Evolutionary conservation across 2,113 vertebrate species (phyloP), one percentile per base, ranked within the genome.

Genomic region (Ciconia stormi): DNA sequence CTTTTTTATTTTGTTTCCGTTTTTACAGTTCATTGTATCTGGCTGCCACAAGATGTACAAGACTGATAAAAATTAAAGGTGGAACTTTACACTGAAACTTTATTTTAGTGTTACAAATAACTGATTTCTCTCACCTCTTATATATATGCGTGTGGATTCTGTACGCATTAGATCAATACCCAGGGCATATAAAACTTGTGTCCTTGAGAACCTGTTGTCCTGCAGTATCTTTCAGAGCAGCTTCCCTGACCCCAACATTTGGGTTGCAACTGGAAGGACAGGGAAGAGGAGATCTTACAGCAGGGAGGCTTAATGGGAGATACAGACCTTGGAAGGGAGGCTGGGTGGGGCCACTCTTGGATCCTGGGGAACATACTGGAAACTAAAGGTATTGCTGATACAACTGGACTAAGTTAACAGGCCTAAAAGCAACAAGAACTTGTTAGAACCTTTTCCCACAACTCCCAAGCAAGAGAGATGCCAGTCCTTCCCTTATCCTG

Each of bases 161-260:
- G 1, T 32, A 85, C 0, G 5, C 58, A 82, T 86, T n/a, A 42
- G 13, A 67, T 71, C 34, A 52, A 46, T 59, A 71, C 8, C 8
- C 1, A 1, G 38, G 59, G n/a, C 32, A 74, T n/a, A 76, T 8
- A 77, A 62, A 66, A 58, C 55, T 59, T 55, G 50, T 29, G 23
- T 49, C 21, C 36, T 59, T 32, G 32, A 58, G 58, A 78, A 85
- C 11, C 2, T 59, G 8, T 3, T 50, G 23, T 80, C 30, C 19
- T 53, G 25, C 16, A 67, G 20, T 44, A 9, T 8, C 36, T 70
- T 87, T 46, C 53, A 46, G 49, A 91, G 53, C 36, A 55, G 16
- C 47, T 76, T 76, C 29, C 44, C 11, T 0, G 0, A 40, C 13
- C 53, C 1, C 9, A 21, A 2, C 11, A 36, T 61, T 13, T 56